phyloP scores from a whole-genome alignment of 2,888 invertebrate genomes.

The Philereme vetulata region DNA sequence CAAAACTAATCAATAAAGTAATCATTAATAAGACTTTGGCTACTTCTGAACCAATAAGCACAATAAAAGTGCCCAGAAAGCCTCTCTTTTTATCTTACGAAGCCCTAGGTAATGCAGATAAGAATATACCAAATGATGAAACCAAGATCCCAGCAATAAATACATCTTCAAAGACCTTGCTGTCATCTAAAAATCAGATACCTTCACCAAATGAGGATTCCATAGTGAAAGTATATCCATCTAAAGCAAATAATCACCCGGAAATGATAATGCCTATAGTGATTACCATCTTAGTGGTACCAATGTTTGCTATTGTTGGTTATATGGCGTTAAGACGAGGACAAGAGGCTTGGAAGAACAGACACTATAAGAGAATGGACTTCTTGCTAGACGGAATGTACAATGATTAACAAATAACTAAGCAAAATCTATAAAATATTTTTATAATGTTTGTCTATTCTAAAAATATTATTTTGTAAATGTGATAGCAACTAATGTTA shows the following conservation, averaged over 20 bases:
- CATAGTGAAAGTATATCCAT: constrained; percentile 41
- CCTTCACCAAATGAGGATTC: constrained; percentile 46
- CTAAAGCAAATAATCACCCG: constrained; percentile 68
- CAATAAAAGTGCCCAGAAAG: constrained; percentile 51
- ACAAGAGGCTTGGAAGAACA: constrained; percentile 93
- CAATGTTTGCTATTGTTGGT: constrained; percentile 87
- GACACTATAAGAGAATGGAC: constrained; percentile 94
- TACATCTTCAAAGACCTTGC: constrained; percentile 46
- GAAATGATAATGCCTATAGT: constrained; percentile 90
- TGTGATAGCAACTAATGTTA: constrained; percentile 23
- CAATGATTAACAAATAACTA: constrained; percentile 84
- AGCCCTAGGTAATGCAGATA: constrained; percentile 50
- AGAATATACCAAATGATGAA: constrained; percentile 38
- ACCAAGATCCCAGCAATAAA: constrained; percentile 36
- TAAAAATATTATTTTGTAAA: constrained; percentile 15
- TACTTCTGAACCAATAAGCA: constrained; percentile 31
- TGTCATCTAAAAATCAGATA: constrained; percentile 45
- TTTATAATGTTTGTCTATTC: constrained; percentile 7
- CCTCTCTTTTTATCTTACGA: constrained; percentile 61
- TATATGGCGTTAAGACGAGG: constrained; percentile 87
- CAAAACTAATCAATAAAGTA: not conserved
- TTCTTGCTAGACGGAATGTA: constrained; percentile 95
- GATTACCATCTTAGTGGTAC: constrained; percentile 88
- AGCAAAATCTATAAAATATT: not conserved
- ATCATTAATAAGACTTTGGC: constrained; percentile 18